Evolutionary conservation across 2,113 vertebrate genomes (phyloP).

Genomic region (Diphyllodes magnificus): DNA sequence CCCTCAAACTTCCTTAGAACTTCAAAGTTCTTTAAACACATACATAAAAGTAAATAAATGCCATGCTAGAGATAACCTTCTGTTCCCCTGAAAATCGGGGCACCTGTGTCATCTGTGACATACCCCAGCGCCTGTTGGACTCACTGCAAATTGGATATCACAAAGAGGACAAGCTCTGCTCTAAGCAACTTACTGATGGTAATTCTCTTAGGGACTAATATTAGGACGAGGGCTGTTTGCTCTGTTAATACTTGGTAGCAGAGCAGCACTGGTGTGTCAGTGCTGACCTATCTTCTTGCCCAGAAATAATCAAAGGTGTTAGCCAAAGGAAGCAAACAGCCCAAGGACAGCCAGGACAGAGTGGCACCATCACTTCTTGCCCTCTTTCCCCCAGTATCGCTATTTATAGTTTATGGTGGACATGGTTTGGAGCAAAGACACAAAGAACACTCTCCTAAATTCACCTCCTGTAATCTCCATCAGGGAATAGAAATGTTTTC

Average conservation of each 20-base stretch:
- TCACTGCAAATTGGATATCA: background rate
- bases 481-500: background rate
- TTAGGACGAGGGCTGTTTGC: background rate
- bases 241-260: background rate
- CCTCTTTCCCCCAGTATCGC: background rate
- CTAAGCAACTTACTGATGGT: constrained; percentile 21
- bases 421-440: background rate
- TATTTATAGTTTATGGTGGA: background rate
- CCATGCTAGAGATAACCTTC: background rate
- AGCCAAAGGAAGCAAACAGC: background rate
- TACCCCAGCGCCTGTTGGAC: background rate
- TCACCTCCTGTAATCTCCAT: background rate
- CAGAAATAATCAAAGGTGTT: constrained; percentile 12
- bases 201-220: constrained; percentile 20
- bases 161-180: background rate
- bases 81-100: background rate
- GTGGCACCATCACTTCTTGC: background rate
- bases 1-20: background rate
- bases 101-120: background rate
- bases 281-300: background rate
- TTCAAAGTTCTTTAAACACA: background rate
- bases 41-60: background rate
- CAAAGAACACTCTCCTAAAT: background rate
- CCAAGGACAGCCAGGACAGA: background rate
- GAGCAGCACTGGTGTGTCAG: constrained; percentile 7